Base-by-base conservation (phyloP, 2,113 vertebrate species). In the Cyanoderma ruficeps region DNA sequence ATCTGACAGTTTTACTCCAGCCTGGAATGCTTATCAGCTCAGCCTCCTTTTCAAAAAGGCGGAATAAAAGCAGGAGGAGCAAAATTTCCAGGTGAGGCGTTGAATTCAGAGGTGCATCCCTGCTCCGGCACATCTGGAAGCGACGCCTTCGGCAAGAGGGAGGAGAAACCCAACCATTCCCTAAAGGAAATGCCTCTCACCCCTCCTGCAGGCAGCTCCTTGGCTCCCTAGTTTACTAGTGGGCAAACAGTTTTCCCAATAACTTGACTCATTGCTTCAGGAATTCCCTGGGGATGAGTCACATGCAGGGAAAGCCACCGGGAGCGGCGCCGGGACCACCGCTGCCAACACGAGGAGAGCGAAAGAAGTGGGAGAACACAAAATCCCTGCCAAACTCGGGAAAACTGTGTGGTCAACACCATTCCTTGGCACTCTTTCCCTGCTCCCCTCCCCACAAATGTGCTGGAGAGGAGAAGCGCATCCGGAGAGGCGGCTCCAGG, bases 221-320 rank as follows among this genome's bases (percentile, higher is more conserved):
- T 18, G 39, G 69, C 81, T 94, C 61, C 84, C 44, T 60, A 47
- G 24, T 93, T 93, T 71, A 82, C 57, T 60, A 79, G 90, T 68
- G 92, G 95, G 95, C 90, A 94, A 95, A 95, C 87, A 94, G 92
- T 96, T 95, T 97, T 94, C 95, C 96, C 94, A 96, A 83, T 83
- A 70, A 89, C 91, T 93, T 96, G 95, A 97, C 90, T 97, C 96
- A 97, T 10, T 93, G 95, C 93, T 89, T 93, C 86, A 86, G 96
- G 96, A 97, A 94, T 93, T 96, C 96, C 96, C 95, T 89, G 11
- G 42, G 64, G 86, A 94, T 97, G 96, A 97, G 80, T 97, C 96
- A 97, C 39, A n/a, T 8, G 10, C 49, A 90, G 88, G 94, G 94
- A 96, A 94, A 97, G 95, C 80, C 96, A 95, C 61, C 56, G 1